These are phyloP conservation scores for Aphyosemion australe DNA, from an alignment of 2,113 vertebrate genomes.

Conservation along the genomic window DNA sequence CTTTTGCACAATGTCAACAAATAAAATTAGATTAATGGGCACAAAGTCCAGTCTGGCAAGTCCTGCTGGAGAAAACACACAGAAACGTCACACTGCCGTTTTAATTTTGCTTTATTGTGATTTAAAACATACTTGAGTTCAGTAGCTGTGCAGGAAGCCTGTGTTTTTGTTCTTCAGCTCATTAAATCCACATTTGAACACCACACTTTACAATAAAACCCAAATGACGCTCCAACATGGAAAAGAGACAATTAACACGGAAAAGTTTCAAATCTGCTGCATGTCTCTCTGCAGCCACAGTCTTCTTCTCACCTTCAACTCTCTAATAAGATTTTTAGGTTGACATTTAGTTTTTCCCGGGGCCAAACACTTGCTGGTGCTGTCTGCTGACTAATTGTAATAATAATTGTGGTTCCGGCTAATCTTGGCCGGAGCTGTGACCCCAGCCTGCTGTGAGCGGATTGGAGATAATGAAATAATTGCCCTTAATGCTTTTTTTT, in stretches of 20 bases:
- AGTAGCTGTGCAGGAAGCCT: background rate
- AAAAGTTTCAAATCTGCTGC: conserved; percentile 14
- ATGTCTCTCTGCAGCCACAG: conserved; percentile 23
- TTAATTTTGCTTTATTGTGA: background rate
- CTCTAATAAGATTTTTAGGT: conserved; percentile 62
- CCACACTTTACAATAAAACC: conserved; percentile 13
- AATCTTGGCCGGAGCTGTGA: conserved; percentile 57
- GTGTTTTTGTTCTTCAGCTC: conserved; percentile 9
- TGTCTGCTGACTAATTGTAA: conserved; percentile 70
- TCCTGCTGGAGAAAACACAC: background rate
- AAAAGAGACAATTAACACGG: conserved; percentile 34
- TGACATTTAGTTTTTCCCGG: conserved; percentile 57
- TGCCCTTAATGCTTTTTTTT: conserved; percentile 50
- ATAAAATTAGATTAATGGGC: background rate
- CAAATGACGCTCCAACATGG: conserved; percentile 9
- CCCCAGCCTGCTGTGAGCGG: conserved; percentile 41
- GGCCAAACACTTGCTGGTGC: conserved; percentile 48
- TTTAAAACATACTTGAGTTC: conserved; percentile 1
- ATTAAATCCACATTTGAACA: conserved; percentile 26
- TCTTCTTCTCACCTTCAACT: conserved; percentile 54
- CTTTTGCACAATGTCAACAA: conserved; percentile 1
- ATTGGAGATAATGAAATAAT: conserved; percentile 77
- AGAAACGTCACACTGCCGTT: background rate
- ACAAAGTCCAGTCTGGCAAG: conserved; percentile 13
- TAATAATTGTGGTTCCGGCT: conserved; percentile 72